Conservation (phyloP, 2,113 vertebrate genomes). For the Grallaria varia region DNA sequence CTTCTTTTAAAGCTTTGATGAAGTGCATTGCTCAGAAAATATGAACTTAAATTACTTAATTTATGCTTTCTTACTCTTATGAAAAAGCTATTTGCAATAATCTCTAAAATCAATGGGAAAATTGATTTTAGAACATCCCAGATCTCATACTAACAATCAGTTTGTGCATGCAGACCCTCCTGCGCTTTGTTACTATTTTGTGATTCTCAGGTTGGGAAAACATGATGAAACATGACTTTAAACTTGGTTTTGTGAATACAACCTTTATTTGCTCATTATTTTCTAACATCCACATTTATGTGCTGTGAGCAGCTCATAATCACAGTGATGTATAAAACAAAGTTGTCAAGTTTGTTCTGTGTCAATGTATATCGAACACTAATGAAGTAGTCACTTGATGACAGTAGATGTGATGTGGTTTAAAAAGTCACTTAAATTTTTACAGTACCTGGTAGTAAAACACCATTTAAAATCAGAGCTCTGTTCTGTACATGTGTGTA, state of each 20-base stretch:
- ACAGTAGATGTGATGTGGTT: not conserved
- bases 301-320: not conserved
- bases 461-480: not conserved
- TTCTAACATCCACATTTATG: not conserved
- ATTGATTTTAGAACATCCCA: not conserved
- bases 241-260: not conserved
- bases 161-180: not conserved
- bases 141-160: not conserved
- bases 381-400: not conserved
- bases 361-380: not conserved
- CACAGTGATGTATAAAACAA: not conserved
- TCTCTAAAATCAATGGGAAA: not conserved
- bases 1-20: not conserved
- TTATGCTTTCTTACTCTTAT: not conserved
- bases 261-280: conserved; percentile 8
- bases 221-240: not conserved
- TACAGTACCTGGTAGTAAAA: not conserved
- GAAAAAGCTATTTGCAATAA: not conserved
- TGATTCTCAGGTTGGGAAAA: not conserved
- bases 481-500: not conserved
- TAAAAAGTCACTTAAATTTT: not conserved
- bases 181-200: not conserved
- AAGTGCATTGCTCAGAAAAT: not conserved
- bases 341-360: not conserved
- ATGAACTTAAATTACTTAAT: not conserved